A percentile compares a stretch with the other conserved stretches of the same genome.
Conservation (phyloP, 2,113 vertebrate genomes). For the Epinephelus lanceolatus region DNA sequence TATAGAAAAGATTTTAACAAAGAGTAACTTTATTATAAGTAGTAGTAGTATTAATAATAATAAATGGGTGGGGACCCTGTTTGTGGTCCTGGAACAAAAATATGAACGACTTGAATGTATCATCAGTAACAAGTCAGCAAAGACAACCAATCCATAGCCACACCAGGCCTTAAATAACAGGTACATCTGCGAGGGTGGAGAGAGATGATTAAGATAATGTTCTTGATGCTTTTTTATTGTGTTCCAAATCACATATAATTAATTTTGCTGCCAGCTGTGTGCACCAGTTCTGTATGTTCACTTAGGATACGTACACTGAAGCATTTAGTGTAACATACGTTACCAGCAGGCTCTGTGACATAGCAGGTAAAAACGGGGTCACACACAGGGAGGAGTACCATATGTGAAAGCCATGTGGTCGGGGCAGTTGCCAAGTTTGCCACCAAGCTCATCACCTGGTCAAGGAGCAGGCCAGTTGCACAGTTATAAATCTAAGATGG, state of each 20-base stretch:
- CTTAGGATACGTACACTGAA: neutral
- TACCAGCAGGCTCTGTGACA: neutral
- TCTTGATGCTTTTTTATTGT: too few relatives aligned
- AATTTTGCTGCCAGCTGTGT: neutral
- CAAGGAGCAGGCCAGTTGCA: neutral
- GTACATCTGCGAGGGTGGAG: too few relatives aligned
- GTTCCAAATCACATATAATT: neutral
- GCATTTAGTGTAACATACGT: neutral
- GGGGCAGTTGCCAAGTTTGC: slow-evolving; percentile 1
- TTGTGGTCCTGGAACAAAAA: too few relatives aligned
- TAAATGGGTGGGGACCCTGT: too few relatives aligned
- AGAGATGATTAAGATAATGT: too few relatives aligned
- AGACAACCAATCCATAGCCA: too few relatives aligned
- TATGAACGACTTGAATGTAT: too few relatives aligned
- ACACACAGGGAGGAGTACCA: slow-evolving; percentile 21
- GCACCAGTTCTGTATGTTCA: neutral
- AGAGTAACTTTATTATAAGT: too few relatives aligned
- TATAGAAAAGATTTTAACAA: too few relatives aligned
- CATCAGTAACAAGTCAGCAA: too few relatives aligned
- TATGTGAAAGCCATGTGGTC: slow-evolving; percentile 47
- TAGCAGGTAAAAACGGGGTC: slow-evolving; percentile 6
- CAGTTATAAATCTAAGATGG: slow-evolving; percentile 19
- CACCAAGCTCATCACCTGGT: slow-evolving; percentile 12
- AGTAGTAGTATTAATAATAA: too few relatives aligned
- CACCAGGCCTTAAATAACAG: too few relatives aligned